A percentile compares a stretch with the other conserved stretches of the same genome.
phyloP scores from a whole-genome alignment of 64 coral and sea anemone species.

The Acropora tenuis region DNA sequence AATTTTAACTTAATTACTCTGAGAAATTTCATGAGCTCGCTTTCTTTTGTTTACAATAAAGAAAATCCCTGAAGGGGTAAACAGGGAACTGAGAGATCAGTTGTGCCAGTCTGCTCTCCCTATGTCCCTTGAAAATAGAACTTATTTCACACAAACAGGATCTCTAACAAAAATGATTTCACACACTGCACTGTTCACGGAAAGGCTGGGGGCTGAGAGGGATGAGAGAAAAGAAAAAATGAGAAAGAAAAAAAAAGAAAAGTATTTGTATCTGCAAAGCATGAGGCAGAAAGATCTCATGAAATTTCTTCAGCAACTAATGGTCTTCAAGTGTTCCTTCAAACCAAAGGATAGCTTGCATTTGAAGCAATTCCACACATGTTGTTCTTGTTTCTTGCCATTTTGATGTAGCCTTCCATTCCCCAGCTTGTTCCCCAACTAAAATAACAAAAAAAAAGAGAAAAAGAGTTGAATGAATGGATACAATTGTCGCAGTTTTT shows the following conservation, averaged over 20 bases:
- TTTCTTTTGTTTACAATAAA: neutral
- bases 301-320: neutral
- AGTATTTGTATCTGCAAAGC: neutral
- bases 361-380: constrained; percentile 81
- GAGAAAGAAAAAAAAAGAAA: neutral
- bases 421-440: constrained; percentile 87
- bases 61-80: too few relatives aligned
- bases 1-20: neutral
- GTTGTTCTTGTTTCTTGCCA: constrained; percentile 85
- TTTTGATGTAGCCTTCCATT: constrained; percentile 88
- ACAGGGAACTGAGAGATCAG: too few relatives aligned
- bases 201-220: too few relatives aligned
- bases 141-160: too few relatives aligned
- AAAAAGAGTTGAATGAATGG: neutral
- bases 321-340: neutral
- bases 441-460: neutral
- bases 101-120: too few relatives aligned
- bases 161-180: too few relatives aligned
- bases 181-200: too few relatives aligned
- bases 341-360: constrained; percentile 91
- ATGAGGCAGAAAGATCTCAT: neutral
- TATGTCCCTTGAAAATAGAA: too few relatives aligned
- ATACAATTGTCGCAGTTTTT: too few relatives aligned
- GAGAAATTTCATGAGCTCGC: neutral
- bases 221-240: too few relatives aligned